Evolutionary conservation across 2,797 vertebrate genomes (phyloP), one percentile per base, ranked within the genome.

Genomic region (Brachyalestes nurse): DNA sequence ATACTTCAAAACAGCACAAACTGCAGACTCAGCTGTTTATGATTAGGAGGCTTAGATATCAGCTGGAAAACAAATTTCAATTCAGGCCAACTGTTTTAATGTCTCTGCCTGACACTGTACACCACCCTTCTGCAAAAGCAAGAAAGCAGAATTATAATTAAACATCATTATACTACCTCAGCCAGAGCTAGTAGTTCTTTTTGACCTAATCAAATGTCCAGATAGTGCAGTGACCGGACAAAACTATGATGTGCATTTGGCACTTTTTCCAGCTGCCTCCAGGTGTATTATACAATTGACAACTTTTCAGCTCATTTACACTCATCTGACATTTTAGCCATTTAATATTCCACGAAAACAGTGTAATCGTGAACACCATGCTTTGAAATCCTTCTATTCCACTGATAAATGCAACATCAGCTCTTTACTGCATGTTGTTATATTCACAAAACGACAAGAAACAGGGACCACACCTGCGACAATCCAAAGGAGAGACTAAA

Each of bases 211-310:
- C 2, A 9, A 72, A 21, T 57, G 70, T n/a, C 25, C 28, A 72
- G 19, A 53, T 66, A 55, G 42, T 66, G 42, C 77, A 73, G 51
- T 23, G 38, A 74, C 61, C 47, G 6, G 4, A 21, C 14, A 76
- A 64, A 16, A 28, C 5, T 13, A 69, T 40, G 19, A 80, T 51
- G 16, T 64, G 34, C 72, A 16, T 71, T 78, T 79, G 42, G 49
- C 58, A 64, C 45, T 61, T 71, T 57, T 34, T 34, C 19, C 53
- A 70, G 62, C 3, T 19, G n/a, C 57, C 40, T 79, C 38, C 17
- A 70, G 23, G 17, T 23, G 51, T 16, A 25, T 53, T 73, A 72
- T 69, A 28, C n/a, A 0, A 34, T n/a, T 47, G 45, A 34, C 23
- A 25, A 17, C 62, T 58, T 23, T 49, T 49, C 40, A 65, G 14